These are phyloP conservation scores for Oncorhynchus nerka DNA, from an alignment of 2,113 vertebrate species.

Conservation along the genomic window DNA sequence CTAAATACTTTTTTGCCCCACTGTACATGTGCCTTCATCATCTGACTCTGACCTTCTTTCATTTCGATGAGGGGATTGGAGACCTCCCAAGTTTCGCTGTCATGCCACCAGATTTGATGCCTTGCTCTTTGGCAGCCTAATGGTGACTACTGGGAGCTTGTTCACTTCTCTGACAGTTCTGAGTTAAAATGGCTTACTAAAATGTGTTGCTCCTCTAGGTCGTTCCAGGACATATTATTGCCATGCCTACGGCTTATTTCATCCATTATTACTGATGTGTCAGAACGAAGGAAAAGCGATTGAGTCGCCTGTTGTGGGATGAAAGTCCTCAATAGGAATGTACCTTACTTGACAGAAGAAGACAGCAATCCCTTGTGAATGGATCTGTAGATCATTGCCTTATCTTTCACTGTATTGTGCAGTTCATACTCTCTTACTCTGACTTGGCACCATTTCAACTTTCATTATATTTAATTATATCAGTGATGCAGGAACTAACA, in stretches of 20 bases:
- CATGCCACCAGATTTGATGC: neutral
- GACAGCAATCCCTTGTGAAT: too few species aligned
- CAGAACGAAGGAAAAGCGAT: neutral
- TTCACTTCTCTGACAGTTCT: conserved; percentile 47
- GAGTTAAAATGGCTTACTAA: conserved; percentile 38
- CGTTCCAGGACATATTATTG: conserved; percentile 3
- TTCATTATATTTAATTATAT: too few species aligned
- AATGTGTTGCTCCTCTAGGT: neutral
- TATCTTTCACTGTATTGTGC: too few species aligned
- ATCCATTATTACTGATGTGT: conserved; percentile 17
- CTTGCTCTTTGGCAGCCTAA: conserved; percentile 38
- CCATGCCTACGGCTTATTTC: neutral
- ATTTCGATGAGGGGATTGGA: too few species aligned
- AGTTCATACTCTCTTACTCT: too few species aligned
- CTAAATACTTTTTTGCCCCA: too few species aligned
- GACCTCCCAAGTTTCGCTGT: neutral
- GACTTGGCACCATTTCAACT: too few species aligned
- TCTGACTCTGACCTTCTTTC: too few species aligned
- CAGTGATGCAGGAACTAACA: too few species aligned
- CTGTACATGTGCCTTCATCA: too few species aligned
- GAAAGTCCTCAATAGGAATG: neutral
- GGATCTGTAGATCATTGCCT: too few species aligned
- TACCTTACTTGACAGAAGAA: neutral
- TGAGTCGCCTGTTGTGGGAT: conserved; percentile 1
- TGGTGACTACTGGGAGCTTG: conserved; percentile 28